Evolutionary conservation across 2,888 invertebrate genomes (phyloP).

Genomic region (Apamea crenata): DNA sequence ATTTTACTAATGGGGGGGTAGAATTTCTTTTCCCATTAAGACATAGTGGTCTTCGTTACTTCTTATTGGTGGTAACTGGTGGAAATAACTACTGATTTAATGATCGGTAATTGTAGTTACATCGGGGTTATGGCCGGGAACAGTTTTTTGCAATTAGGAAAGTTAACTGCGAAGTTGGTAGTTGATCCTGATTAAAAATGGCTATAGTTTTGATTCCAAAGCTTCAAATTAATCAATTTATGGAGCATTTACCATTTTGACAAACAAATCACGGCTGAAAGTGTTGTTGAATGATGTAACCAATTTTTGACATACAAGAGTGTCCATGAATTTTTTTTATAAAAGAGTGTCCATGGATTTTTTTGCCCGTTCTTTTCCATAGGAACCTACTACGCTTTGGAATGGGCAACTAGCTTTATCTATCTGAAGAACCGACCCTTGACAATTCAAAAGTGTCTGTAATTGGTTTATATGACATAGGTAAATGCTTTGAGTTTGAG

Average conservation of each 20-base stretch:
- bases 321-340: no score
- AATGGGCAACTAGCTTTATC: no score
- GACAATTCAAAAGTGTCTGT: no score
- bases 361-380: no score
- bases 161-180: background rate
- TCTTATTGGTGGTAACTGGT: slow-evolving; percentile 16
- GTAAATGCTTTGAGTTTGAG: no score
- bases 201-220: background rate
- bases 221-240: background rate
- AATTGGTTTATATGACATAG: no score
- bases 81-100: slow-evolving; percentile 21
- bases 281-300: background rate
- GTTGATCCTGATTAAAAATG: background rate
- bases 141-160: slow-evolving; percentile 21
- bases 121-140: slow-evolving; percentile 17
- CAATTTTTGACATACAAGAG: no score
- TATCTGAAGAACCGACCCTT: no score
- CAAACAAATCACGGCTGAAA: background rate
- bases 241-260: background rate
- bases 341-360: no score
- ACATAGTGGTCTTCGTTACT: slow-evolving; percentile 18
- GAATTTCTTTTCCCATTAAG: slow-evolving; percentile 43
- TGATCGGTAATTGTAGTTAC: slow-evolving; percentile 32
- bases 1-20: slow-evolving; percentile 41
- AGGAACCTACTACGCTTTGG: no score